Evolutionary conservation across 2,797 vertebrate genomes (phyloP).

Genomic region (Cryptoprocta ferox): DNA sequence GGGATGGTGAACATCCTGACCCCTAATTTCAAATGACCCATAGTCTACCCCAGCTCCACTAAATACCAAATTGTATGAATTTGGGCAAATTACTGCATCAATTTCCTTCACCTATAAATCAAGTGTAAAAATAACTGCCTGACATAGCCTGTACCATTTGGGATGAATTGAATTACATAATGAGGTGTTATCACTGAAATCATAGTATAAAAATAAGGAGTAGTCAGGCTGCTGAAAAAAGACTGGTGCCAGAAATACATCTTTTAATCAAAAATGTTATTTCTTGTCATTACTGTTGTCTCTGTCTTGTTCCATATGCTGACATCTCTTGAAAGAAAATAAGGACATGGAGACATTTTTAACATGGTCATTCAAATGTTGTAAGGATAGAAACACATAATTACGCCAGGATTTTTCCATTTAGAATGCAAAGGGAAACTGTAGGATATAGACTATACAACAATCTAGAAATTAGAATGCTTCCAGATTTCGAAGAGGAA

Average conservation of each 20-base stretch:
- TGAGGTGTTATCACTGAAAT: not conserved
- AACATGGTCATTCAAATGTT: not conserved
- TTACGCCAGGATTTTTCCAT: not conserved
- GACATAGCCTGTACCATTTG: not conserved
- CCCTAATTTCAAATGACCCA: not conserved
- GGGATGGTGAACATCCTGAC: not conserved
- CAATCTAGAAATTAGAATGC: not conserved
- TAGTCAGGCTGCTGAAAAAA: not conserved
- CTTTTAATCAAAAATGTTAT: not conserved
- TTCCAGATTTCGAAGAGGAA: not conserved
- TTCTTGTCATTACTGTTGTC: not conserved
- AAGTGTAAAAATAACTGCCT: not conserved
- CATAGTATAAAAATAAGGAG: not conserved
- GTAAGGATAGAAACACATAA: not conserved
- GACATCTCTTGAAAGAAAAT: not conserved
- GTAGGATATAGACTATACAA: not conserved
- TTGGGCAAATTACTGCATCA: not conserved
- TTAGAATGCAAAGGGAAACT: not conserved
- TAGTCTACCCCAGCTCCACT: not conserved
- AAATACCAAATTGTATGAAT: not conserved
- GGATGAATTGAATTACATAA: conserved; percentile 4
- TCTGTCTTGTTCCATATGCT: not conserved
- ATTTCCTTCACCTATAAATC: not conserved
- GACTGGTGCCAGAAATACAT: not conserved
- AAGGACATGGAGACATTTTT: not conserved